Base-by-base conservation (phyloP, 1,140 invertebrate species). In the Diachasma alloeum region DNA sequence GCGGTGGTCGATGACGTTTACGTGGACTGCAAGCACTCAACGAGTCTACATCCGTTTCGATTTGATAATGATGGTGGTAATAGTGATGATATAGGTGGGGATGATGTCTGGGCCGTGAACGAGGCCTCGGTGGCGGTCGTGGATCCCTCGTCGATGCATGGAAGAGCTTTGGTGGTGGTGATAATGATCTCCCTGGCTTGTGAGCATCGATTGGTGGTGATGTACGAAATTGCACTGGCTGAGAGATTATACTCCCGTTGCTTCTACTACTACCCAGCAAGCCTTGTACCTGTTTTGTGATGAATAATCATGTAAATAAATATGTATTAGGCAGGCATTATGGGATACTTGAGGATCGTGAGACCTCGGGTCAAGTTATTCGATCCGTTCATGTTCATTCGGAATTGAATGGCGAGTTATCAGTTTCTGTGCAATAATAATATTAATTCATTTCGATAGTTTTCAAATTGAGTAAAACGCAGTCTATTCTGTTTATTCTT, bases 131-230 rank as follows among this genome's bases (percentile, higher is more conserved):
- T 74, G 81, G 76, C 67, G 81, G 74, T 74, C 79, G 76, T 59
- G 81, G 81, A 63, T 82, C 77, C 36, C 75, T 80, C 24, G 92
- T 91, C 70, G 92, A 92, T 59, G 92, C 91, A 82, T 94, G 93
- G 81, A 95, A 93, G 78, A 96, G 90, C 89, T 94, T 95, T 75
- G 94, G 91, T 26, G 94, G 94, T 68, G 94, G 94, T 81, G 93
- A 93, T 72, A 92, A 90, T 74, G 93, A 93, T 36, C 92, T 89
- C 80, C 92, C 91, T 80, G 95, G 95, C 91, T 95, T 96, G 84
- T 96, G 93, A 83, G 95, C 95, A 90, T 96, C 95, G 83, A 95
- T 91, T 81, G 96, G 96, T 77, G 96, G 96, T 80, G 95, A 96
- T 79, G 96, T 95, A 83, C 96, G 92, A 90, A 97, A 97, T 88